These are phyloP conservation scores for Drosophila seguyi DNA, from an alignment of 1,140 invertebrate species.

Conservation along the genomic window DNA sequence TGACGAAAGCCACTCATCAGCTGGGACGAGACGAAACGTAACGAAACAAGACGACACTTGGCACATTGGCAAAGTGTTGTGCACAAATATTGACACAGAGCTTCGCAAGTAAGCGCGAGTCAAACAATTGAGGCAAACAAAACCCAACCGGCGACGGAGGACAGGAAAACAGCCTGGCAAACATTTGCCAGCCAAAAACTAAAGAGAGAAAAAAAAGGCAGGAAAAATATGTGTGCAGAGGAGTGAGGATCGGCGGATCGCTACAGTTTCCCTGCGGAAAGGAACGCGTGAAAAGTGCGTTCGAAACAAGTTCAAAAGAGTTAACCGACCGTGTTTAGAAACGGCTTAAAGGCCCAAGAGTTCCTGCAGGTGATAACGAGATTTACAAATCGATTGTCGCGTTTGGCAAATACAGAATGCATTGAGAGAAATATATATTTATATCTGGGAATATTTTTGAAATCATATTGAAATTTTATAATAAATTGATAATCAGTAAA, in stretches of 20 bases:
- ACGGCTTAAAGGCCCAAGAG: slow-evolving; percentile 56
- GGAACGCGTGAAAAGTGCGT: slow-evolving; percentile 59
- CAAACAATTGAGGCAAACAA: slow-evolving; percentile 77
- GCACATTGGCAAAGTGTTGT: slow-evolving; percentile 81
- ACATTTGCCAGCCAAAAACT: slow-evolving; percentile 24
- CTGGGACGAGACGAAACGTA: slow-evolving; percentile 23
- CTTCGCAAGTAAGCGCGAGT: slow-evolving; percentile 82
- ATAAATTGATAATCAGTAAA: neutral
- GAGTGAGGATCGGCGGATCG: slow-evolving; percentile 14
- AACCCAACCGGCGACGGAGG: slow-evolving; percentile 22
- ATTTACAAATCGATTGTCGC: slow-evolving; percentile 82
- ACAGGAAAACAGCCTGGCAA: slow-evolving; percentile 52
- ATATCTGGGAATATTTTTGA: too few relatives aligned
- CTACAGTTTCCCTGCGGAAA: slow-evolving; percentile 44
- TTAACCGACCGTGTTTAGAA: slow-evolving; percentile 65
- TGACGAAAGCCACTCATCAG: slow-evolving; percentile 27
- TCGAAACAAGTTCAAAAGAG: slow-evolving; percentile 65
- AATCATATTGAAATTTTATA: neutral
- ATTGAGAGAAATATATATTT: neutral
- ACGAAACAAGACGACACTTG: slow-evolving; percentile 61
- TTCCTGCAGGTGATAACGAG: slow-evolving; percentile 71
- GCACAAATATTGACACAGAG: slow-evolving; percentile 76
- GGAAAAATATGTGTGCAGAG: neutral
- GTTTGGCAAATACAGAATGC: slow-evolving; percentile 54
- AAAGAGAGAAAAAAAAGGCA: slow-evolving; percentile 27